Base-by-base conservation (phyloP, 2,797 vertebrate genomes). In the Paedocypris micromegethes region DNA sequence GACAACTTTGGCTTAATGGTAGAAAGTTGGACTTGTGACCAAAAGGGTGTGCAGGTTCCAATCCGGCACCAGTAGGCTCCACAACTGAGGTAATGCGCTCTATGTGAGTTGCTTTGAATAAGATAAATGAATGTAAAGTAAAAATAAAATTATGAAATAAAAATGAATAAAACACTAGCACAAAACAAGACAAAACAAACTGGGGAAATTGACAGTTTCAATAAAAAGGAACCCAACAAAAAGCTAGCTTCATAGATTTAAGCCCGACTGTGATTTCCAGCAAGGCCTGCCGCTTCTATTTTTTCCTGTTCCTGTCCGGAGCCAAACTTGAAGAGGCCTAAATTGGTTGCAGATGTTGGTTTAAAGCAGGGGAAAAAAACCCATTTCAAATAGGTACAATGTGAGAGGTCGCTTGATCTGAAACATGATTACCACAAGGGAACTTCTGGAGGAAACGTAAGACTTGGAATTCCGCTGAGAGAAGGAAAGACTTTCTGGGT, bases 271-370 rank as follows among this genome's bases (percentile, higher is more conserved):
- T 61, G 55, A 68, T 59, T 37, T n/a, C 49, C 75, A 72, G 76
- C 64, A 76, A 76, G 69, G 75, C 49, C 56, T 74, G 78, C 77
- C 84, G 80, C 78, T 78, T 77, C 70, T 77, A 72, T 76, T 75
- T 23, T 77, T 73, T 71, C 67, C 72, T 77, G 74, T 78, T 66
- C 75, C 72, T 55, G 59, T 79, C 59, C 52, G 49, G 46, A 72
- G 55, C 43, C 70, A 45, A 74, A 78, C 83, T 85, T 78, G 72
- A 81, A 83, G 76, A 58, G 64, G 59, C 2, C 77, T 76, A 83
- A 85, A 90, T 87, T 83, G 83, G 76, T 85, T 88, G 82, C 88
- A 90, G 88, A 90, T 90, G 88, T 80, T 80, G 81, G 77, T 76
- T 23, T 23, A 23, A 23, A 23, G 81, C 79, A 3, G 47, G 7